Evolutionary conservation across 2,888 invertebrate species (phyloP).

Genomic region (Amaurobius ferox): DNA sequence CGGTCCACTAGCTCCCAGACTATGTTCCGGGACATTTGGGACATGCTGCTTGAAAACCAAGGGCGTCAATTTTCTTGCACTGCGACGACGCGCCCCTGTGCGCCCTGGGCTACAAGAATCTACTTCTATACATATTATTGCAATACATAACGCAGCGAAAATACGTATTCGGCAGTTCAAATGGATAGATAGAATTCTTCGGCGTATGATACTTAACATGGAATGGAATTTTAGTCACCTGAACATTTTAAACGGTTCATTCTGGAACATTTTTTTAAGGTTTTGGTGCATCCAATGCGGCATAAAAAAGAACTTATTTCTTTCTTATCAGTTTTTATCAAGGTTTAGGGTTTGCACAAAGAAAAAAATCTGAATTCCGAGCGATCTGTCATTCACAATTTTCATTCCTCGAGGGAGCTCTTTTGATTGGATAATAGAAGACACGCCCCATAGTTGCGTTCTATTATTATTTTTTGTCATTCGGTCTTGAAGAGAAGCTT

Average conservation of each 20-base stretch:
- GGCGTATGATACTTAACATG: constrained; percentile 13
- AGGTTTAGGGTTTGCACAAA: neutral
- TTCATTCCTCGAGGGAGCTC: neutral
- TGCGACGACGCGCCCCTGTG: constrained; percentile 85
- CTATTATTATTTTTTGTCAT: neutral
- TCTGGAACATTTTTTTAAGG: neutral
- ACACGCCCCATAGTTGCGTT: constrained; percentile 44
- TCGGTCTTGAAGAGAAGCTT: neutral
- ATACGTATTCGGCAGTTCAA: neutral
- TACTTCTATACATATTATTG: constrained; percentile 51
- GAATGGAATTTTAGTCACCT: constrained; percentile 7
- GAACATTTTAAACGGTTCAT: neutral
- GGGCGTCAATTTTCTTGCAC: constrained; percentile 87
- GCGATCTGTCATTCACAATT: constrained; percentile 62
- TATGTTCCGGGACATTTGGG: constrained; percentile 95
- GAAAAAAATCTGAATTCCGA: constrained; percentile 10
- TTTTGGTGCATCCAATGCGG: neutral
- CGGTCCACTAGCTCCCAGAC: constrained; percentile 91
- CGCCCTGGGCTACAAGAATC: constrained; percentile 89
- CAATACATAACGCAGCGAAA: neutral
- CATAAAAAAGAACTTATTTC: neutral
- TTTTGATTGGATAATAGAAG: constrained; percentile 38
- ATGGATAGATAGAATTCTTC: neutral
- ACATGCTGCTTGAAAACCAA: constrained; percentile 97
- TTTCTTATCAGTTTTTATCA: constrained; percentile 7